These are phyloP conservation scores for Eristalis pertinax DNA, from an alignment of 2,888 invertebrate genomes.

Conservation along the genomic window DNA sequence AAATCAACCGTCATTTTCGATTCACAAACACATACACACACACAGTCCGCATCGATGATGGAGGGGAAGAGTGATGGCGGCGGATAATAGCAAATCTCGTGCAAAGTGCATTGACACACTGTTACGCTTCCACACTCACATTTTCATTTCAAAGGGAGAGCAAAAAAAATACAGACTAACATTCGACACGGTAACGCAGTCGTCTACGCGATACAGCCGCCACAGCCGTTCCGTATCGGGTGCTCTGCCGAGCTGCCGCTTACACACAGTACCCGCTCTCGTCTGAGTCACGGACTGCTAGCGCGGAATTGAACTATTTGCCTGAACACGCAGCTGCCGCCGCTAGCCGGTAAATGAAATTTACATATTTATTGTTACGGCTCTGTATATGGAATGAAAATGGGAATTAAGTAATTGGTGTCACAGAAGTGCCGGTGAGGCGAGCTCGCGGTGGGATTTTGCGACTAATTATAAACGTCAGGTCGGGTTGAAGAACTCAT, in stretches of 20 bases:
- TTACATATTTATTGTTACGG: conserved; percentile 50
- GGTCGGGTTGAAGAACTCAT: neutral
- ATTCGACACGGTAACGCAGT: conserved; percentile 54
- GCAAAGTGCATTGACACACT: conserved; percentile 54
- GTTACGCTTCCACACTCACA: conserved; percentile 39
- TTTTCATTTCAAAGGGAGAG: conserved; percentile 1
- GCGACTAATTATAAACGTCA: neutral
- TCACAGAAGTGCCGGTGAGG: conserved; percentile 23
- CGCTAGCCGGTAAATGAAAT: conserved; percentile 45
- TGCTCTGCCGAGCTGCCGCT: conserved; percentile 23
- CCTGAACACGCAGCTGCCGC: conserved; percentile 30
- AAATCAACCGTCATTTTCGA: conserved; percentile 27
- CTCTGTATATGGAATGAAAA: conserved; percentile 18
- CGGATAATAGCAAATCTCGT: conserved; percentile 28
- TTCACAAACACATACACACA: neutral
- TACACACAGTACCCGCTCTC: conserved; percentile 20
- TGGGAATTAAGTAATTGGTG: conserved; percentile 46
- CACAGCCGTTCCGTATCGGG: conserved; percentile 42
- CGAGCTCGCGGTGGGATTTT: neutral
- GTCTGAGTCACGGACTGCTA: conserved; percentile 20
- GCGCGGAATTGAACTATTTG: conserved; percentile 26
- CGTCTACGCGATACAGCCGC: neutral
- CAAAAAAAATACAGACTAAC: neutral
- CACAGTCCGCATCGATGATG: neutral
- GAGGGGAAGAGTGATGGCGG: neutral